A percentile compares a stretch with the other conserved stretches of the same genome.
phyloP scores from a whole-genome alignment of 2,797 vertebrate genomes.

The Pangasius macronema region DNA sequence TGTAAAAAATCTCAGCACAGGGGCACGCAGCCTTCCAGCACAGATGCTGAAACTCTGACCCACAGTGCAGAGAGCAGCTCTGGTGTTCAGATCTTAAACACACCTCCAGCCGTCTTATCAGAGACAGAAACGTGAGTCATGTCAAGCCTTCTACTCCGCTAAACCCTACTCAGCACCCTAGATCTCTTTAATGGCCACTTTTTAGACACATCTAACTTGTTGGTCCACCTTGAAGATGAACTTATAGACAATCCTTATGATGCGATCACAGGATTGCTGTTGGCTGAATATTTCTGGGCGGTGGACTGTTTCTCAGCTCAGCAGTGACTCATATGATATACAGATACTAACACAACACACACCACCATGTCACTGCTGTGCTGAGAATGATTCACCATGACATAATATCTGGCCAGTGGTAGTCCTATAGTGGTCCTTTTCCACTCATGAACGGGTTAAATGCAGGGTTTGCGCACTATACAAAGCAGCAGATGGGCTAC shows the following conservation, averaged over 20 bases:
- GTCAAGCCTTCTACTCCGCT: not conserved
- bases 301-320: not conserved
- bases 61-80: not conserved
- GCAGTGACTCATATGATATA: slow-evolving; percentile 4
- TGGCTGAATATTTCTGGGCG: not conserved
- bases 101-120: slow-evolving; percentile 5
- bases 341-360: not conserved
- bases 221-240: not conserved
- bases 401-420: not conserved
- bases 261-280: not conserved
- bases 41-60: slow-evolving; percentile 8
- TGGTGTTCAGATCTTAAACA: slow-evolving; percentile 4
- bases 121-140: slow-evolving; percentile 40
- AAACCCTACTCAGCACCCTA: not conserved
- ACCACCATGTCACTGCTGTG: not conserved
- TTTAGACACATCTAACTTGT: slow-evolving; percentile 1
- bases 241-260: not conserved
- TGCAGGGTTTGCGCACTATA: not conserved
- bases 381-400: not conserved
- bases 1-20: slow-evolving; percentile 61
- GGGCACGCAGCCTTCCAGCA: not conserved
- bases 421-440: not conserved
- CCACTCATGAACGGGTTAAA: not conserved
- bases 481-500: not conserved
- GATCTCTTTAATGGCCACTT: not conserved